phyloP scores from a whole-genome alignment of 2,113 vertebrate genomes.

The Xyrauchen texanus region DNA sequence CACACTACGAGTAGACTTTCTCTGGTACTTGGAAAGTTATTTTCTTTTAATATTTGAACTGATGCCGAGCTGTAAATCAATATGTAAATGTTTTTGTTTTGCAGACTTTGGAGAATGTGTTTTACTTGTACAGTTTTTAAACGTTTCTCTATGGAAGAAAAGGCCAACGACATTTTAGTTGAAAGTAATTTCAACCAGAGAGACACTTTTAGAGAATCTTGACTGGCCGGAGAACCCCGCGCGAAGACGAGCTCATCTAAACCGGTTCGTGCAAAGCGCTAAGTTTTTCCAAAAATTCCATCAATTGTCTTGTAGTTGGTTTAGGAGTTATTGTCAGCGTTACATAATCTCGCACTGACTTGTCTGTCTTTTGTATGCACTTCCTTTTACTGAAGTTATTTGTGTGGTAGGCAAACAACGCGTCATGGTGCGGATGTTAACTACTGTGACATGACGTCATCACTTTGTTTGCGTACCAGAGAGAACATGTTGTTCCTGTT shows the following conservation, averaged over 20 bases:
- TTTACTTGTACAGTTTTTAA: constrained; percentile 67
- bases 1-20: background rate
- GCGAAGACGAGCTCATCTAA: constrained; percentile 51
- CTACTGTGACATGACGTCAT: background rate
- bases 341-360: background rate
- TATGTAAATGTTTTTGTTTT: constrained; percentile 36
- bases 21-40: background rate
- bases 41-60: background rate
- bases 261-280: background rate
- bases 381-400: background rate
- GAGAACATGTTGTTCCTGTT: constrained; percentile 27
- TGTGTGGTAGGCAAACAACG: background rate
- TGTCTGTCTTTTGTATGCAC: background rate
- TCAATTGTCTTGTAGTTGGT: background rate
- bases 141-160: constrained; percentile 82
- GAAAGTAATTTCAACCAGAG: constrained; percentile 79
- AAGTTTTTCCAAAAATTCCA: too few relatives aligned
- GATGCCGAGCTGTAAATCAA: background rate
- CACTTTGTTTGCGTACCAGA: background rate
- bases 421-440: background rate
- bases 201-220: constrained; percentile 84
- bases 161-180: constrained; percentile 65
- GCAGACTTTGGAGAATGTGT: constrained; percentile 81
- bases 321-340: background rate
- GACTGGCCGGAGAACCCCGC: constrained; percentile 53